Base-by-base conservation (phyloP, 2,797 vertebrate species). In the Odontamblyopus rebecca region DNA sequence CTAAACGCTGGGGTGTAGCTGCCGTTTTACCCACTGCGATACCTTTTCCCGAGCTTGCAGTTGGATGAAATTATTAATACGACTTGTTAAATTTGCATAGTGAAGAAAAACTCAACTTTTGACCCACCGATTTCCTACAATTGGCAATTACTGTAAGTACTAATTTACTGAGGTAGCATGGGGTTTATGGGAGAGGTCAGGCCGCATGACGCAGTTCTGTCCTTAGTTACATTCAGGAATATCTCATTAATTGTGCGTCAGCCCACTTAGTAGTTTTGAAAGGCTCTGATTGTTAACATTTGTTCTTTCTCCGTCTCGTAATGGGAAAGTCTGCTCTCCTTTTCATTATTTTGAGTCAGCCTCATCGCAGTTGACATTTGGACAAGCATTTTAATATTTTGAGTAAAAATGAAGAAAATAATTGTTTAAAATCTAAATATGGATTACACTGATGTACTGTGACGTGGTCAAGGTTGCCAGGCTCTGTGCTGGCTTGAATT, bases 1-100 rank as follows among this genome's bases (percentile, higher is more conserved):
- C 62, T 57, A 78, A 76, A 81, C 73, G 6, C 71, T 69, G 66
- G 51, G 70, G 67, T 62, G 44, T 75, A 74, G 77, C 71, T 72
- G 57, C 65, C 69, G 15, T 75, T 76, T 63, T 32, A 3, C 48
- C 32, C 12, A 63, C 38, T 70, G 29, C 66, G 41, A 19, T 67
- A 57, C 65, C 50, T 70, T 50, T 77, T 76, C 72, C 74, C 44
- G 61, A 62, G 57, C 59, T 18, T 56, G 38, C 63, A 35, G 61
- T 75, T 53, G 61, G 73, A 77, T 74, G 63, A 60, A 35, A 68
- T 73, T 23, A 82, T 78, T 70, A 54, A 29, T 76, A 41, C 80
- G 32, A 71, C 63, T 57, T 75, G 16, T 51, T 68, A 72, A 69
- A 68, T 27, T 60, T 75, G 29, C 61, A 4, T 56, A 41, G 61